A percentile compares a stretch with the other conserved stretches of the same genome.
Evolutionary conservation across 2,797 vertebrate species (phyloP).

Genomic region (Alectoris magna): DNA sequence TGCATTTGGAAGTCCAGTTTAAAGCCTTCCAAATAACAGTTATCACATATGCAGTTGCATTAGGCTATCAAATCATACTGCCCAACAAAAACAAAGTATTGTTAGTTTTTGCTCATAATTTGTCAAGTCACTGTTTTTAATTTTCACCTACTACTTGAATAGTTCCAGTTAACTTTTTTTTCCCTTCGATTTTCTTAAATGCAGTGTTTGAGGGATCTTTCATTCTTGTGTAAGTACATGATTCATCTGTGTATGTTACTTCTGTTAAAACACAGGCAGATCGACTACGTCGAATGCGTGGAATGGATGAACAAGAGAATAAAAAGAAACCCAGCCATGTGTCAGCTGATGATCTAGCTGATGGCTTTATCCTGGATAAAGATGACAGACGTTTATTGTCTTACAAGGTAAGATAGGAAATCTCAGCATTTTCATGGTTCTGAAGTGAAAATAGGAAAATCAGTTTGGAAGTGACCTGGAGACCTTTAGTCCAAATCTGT

Average conservation of each 20-base stretch:
- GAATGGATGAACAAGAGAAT: slow-evolving; percentile 74
- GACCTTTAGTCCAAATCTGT: neutral
- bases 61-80: neutral
- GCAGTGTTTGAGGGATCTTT: neutral
- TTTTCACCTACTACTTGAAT: neutral
- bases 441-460: neutral
- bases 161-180: neutral
- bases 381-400: slow-evolving; percentile 86
- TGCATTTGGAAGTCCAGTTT: neutral
- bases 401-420: slow-evolving; percentile 83
- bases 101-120: neutral
- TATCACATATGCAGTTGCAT: neutral
- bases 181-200: neutral
- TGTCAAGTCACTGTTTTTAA: neutral
- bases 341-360: slow-evolving; percentile 94
- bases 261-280: slow-evolving; percentile 83
- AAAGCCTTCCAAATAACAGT: neutral
- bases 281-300: slow-evolving; percentile 91
- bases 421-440: neutral
- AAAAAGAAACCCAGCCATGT: slow-evolving; percentile 77
- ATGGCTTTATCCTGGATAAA: slow-evolving; percentile 91
- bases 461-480: neutral
- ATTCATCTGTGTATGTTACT: neutral
- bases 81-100: neutral
- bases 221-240: neutral